A percentile compares a stretch with the other conserved stretches of the same genome.
These are phyloP conservation scores for Neodiprion lecontei DNA, from an alignment of 1,140 invertebrate genomes.

Conservation along the genomic window DNA sequence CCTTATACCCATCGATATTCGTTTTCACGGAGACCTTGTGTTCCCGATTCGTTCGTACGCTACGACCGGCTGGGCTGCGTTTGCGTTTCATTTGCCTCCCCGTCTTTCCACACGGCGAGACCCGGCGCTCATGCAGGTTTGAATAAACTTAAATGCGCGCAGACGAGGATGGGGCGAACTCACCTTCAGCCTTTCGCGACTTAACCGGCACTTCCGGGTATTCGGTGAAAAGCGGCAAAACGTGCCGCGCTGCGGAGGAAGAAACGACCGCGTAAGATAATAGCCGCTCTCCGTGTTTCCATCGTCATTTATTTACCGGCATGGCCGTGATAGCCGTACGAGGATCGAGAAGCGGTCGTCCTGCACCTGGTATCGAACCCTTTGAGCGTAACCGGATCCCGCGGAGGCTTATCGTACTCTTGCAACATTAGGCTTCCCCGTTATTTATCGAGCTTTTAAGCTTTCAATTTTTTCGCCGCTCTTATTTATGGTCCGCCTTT, in stretches of 20 bases:
- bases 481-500: constrained; percentile 25
- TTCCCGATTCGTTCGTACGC: not conserved
- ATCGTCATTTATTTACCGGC: not conserved
- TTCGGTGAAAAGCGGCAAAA: not conserved
- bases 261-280: not conserved
- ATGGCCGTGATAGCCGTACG: no score
- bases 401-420: constrained; percentile 58
- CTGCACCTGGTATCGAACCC: not conserved
- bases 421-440: constrained; percentile 59
- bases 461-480: constrained; percentile 41
- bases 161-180: not conserved
- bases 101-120: not conserved
- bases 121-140: not conserved
- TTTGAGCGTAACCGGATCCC: constrained; percentile 9
- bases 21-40: not conserved
- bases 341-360: not conserved
- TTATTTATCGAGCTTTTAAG: constrained; percentile 50
- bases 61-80: no score
- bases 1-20: not conserved
- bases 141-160: not conserved
- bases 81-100: not conserved
- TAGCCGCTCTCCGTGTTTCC: not conserved
- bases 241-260: not conserved
- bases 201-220: not conserved
- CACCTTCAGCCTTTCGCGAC: not conserved